Conservation (phyloP, 2,113 vertebrate species). For the Megaceryle torquata region DNA sequence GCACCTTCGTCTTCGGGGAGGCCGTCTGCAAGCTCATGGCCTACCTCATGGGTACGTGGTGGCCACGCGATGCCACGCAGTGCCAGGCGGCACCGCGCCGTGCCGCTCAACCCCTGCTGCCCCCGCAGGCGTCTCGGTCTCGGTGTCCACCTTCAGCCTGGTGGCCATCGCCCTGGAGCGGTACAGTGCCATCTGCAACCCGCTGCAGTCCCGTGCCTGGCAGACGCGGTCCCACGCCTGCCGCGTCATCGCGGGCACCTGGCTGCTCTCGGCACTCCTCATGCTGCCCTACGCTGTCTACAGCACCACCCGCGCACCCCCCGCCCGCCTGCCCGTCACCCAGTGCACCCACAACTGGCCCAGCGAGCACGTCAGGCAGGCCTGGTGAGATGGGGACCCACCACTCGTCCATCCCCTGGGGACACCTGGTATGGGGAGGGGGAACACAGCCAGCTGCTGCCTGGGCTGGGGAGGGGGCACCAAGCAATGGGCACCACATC, state of each 20-base stretch:
- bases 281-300: constrained; percentile 93
- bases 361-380: constrained; percentile 74
- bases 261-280: constrained; percentile 86
- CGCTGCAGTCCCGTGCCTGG: constrained; percentile 91
- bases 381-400: too few relatives aligned
- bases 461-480: too few relatives aligned
- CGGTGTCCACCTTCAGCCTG: constrained; percentile 93
- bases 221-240: constrained; percentile 93
- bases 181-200: constrained; percentile 96
- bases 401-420: too few relatives aligned
- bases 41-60: constrained; percentile 91
- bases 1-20: constrained; percentile 92
- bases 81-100: background rate
- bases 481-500: too few relatives aligned
- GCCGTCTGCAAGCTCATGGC: constrained; percentile 89
- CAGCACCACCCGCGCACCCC: constrained; percentile 75
- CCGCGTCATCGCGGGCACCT: constrained; percentile 88
- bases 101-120: background rate
- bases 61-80: rapidly evolving
- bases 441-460: too few relatives aligned
- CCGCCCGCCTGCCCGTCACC: background rate
- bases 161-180: constrained; percentile 95
- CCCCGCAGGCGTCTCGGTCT: constrained; percentile 87
- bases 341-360: constrained; percentile 87
- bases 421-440: too few relatives aligned